Percentiles rank a stretch among this genome's conserved stretches.
Evolutionary conservation across 2,113 vertebrate species (phyloP).

Genomic region (Baryphthengus martii): DNA sequence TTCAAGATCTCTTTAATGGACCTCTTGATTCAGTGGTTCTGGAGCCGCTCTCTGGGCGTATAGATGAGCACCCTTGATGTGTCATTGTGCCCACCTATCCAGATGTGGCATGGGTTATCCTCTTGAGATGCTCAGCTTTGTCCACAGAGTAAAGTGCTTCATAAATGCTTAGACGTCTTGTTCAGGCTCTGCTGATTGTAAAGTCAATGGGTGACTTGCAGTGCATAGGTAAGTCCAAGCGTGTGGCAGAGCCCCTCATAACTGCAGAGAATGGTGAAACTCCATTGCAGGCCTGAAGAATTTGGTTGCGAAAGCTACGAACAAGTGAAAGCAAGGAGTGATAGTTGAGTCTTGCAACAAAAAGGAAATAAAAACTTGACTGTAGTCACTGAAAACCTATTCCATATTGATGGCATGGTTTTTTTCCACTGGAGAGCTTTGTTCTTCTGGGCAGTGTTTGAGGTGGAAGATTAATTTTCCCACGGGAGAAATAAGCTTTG

Average conservation of each 20-base stretch:
- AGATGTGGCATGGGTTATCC: background rate
- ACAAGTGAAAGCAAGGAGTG: background rate
- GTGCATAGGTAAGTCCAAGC: background rate
- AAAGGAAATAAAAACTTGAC: background rate
- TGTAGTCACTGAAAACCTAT: background rate
- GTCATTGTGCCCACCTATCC: background rate
- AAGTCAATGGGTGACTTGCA: background rate
- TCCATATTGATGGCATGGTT: background rate
- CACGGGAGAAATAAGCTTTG: constrained; percentile 59
- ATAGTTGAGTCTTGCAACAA: background rate
- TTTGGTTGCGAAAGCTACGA: background rate
- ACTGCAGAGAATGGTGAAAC: background rate
- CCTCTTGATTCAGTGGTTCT: background rate
- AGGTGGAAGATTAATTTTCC: constrained; percentile 65
- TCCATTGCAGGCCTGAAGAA: background rate
- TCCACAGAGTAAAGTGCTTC: background rate
- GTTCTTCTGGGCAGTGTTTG: background rate
- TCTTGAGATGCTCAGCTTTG: accelerated
- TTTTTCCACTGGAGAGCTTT: constrained; percentile 32
- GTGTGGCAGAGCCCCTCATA: background rate
- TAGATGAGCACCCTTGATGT: background rate
- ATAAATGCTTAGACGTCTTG: background rate
- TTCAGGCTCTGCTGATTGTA: background rate
- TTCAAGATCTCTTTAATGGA: background rate
- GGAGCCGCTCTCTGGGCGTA: background rate